Evolutionary conservation across 2,888 invertebrate species (phyloP).

Genomic region (Pardosa pseudoannulata): DNA sequence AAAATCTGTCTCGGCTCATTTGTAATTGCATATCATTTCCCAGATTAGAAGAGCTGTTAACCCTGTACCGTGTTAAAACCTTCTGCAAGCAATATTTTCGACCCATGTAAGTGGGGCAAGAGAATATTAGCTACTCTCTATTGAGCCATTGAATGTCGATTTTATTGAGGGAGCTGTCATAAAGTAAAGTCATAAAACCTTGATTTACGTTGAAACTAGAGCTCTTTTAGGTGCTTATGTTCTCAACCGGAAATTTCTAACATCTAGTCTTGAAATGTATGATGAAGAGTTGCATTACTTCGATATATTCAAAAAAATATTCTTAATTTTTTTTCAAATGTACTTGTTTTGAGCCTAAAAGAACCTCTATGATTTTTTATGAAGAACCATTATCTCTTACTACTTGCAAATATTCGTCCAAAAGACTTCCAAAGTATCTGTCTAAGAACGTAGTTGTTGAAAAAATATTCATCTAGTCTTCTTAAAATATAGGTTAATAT

Average conservation of each 20-base stretch:
- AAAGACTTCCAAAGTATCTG: too few species aligned
- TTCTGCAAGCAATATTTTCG: conserved; percentile 32
- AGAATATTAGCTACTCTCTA: conserved; percentile 61
- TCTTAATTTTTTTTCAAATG: too few species aligned
- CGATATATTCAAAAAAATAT: too few species aligned
- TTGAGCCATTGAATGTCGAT: conserved; percentile 57
- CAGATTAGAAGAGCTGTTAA: conserved; percentile 58
- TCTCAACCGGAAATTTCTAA: conserved; percentile 53
- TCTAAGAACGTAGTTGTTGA: too few species aligned
- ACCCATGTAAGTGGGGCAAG: conserved; percentile 29
- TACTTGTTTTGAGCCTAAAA: too few species aligned
- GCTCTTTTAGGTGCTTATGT: conserved; percentile 39
- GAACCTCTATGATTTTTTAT: too few species aligned
- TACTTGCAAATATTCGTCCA: too few species aligned
- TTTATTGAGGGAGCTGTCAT: conserved; percentile 67
- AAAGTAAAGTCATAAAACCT: conserved; percentile 61
- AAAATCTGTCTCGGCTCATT: conserved; percentile 37
- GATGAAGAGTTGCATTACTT: too few species aligned
- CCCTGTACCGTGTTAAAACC: conserved; percentile 32
- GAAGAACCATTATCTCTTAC: too few species aligned
- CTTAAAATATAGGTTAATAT: too few species aligned
- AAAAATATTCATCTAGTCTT: too few species aligned
- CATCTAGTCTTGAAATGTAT: too few species aligned
- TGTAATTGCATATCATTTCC: conserved; percentile 63
- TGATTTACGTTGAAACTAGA: conserved; percentile 51